These are phyloP conservation scores for Masticophis lateralis DNA, from an alignment of 2,797 vertebrate genomes.

Conservation along the genomic window DNA sequence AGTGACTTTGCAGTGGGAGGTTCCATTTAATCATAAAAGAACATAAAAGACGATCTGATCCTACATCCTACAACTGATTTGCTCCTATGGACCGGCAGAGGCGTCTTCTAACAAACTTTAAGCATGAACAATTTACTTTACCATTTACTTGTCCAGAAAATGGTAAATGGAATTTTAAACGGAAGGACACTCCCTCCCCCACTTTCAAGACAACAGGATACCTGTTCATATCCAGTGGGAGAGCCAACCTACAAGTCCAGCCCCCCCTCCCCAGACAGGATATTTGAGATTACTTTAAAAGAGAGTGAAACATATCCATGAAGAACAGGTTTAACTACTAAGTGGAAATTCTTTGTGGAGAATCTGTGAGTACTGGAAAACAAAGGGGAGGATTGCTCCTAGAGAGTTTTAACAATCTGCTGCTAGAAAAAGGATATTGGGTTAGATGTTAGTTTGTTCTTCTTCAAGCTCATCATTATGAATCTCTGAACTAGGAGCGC, in stretches of 20 bases:
- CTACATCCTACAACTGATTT: not conserved
- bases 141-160: not conserved
- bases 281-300: not conserved
- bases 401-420: not conserved
- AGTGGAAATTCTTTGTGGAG: not conserved
- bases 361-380: not conserved
- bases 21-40: not conserved
- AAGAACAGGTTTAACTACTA: not conserved
- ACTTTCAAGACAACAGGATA: not conserved
- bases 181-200: fast-evolving
- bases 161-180: not conserved
- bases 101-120: not conserved
- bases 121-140: not conserved
- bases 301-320: not conserved
- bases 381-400: too few species aligned
- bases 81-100: not conserved
- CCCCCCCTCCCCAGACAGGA: not conserved
- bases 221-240: not conserved
- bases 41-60: not conserved
- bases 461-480: not conserved
- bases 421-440: not conserved
- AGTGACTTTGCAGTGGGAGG: not conserved
- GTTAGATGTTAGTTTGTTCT: not conserved
- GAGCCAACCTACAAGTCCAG: not conserved
- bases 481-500: not conserved